Percentiles rank a stretch among this genome's conserved stretches.
Conservation (phyloP, 2,888 invertebrate genomes). For the Sphaerophoria rueppellii region DNA sequence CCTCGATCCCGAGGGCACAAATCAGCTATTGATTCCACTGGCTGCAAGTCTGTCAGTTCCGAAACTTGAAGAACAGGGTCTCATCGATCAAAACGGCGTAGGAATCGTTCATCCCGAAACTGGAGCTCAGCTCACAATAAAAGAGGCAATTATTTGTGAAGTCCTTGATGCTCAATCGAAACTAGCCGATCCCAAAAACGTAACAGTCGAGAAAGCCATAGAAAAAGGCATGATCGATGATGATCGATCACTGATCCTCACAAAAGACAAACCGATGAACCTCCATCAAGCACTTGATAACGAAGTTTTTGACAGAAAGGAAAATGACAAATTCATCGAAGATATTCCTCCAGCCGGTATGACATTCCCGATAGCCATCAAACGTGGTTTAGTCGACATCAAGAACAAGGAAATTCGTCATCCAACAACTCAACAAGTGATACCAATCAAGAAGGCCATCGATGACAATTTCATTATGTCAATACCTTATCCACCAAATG, state of each 20-base stretch:
- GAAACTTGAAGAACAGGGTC: slow-evolving; percentile 92
- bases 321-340: slow-evolving; percentile 80
- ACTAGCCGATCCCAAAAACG: slow-evolving; percentile 85
- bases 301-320: slow-evolving; percentile 84
- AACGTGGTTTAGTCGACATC: slow-evolving; percentile 88
- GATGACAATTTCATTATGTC: slow-evolving; percentile 90
- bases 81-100: slow-evolving; percentile 88
- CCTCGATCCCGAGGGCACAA: slow-evolving; percentile 89
- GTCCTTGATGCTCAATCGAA: slow-evolving; percentile 92
- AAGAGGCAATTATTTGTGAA: slow-evolving; percentile 94
- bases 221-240: slow-evolving; percentile 87
- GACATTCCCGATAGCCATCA: slow-evolving; percentile 91
- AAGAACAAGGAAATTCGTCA: slow-evolving; percentile 87
- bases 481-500: slow-evolving; percentile 88
- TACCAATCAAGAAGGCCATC: slow-evolving; percentile 88
- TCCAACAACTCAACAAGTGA: slow-evolving; percentile 87
- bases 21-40: slow-evolving; percentile 90
- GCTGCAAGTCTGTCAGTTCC: slow-evolving; percentile 91
- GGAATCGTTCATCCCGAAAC: slow-evolving; percentile 94
- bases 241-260: slow-evolving; percentile 86
- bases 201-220: slow-evolving; percentile 91
- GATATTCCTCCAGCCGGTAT: slow-evolving; percentile 91
- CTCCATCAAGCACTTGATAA: slow-evolving; percentile 88
- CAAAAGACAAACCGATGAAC: slow-evolving; percentile 85
- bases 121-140: slow-evolving; percentile 89